These are phyloP conservation scores for Rhingia campestris DNA, from an alignment of 2,888 invertebrate genomes.

Conservation along the genomic window DNA sequence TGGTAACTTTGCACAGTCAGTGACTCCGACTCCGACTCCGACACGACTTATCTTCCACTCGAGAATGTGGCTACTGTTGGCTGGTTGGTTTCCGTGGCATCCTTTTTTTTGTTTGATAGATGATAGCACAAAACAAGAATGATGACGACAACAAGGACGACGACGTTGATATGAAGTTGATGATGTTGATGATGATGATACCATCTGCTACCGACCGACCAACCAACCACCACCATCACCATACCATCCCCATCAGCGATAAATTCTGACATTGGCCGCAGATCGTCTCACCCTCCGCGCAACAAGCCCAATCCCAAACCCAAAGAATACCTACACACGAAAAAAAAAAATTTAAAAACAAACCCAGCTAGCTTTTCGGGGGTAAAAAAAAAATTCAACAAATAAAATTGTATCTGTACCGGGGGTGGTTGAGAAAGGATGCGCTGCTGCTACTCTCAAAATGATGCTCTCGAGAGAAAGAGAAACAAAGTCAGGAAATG, in stretches of 20 bases:
- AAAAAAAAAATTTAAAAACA: constrained; percentile 41
- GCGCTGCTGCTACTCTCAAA: constrained; percentile 48
- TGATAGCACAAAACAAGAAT: constrained; percentile 71
- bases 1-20: constrained; percentile 74
- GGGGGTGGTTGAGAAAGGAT: constrained; percentile 60
- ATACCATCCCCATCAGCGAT: constrained; percentile 45
- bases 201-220: constrained; percentile 64
- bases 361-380: constrained; percentile 60
- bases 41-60: constrained; percentile 71
- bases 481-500: constrained; percentile 69
- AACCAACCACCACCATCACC: constrained; percentile 30
- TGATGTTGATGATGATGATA: constrained; percentile 48
- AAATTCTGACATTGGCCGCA: constrained; percentile 72
- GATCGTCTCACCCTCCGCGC: constrained; percentile 56
- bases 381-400: constrained; percentile 37
- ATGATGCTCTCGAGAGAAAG: constrained; percentile 64
- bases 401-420: constrained; percentile 35
- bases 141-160: constrained; percentile 70
- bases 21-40: constrained; percentile 62
- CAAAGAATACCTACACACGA: neutral
- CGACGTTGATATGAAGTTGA: constrained; percentile 69
- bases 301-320: constrained; percentile 25
- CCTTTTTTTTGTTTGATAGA: constrained; percentile 57
- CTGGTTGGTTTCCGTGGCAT: constrained; percentile 72
- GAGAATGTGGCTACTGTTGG: constrained; percentile 65